Percentiles rank a stretch among this genome's conserved stretches.
These are phyloP conservation scores for Oostethus manadensis DNA, from an alignment of 2,113 vertebrate genomes.

Conservation along the genomic window DNA sequence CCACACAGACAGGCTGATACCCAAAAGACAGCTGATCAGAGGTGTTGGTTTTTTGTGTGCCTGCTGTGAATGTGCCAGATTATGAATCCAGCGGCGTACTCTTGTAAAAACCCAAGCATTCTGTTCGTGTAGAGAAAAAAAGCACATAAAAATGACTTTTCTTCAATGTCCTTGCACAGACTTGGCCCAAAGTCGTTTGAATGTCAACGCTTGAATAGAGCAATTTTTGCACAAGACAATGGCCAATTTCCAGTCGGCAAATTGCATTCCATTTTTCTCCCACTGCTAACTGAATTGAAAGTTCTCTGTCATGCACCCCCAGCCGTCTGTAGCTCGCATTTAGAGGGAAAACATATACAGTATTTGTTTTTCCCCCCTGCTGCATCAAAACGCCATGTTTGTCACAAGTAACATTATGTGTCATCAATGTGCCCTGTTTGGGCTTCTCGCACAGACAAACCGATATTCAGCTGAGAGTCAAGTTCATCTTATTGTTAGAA, in stretches of 20 bases:
- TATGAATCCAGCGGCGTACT: constrained; percentile 23
- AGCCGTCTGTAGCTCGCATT: neutral
- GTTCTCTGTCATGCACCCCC: constrained; percentile 1
- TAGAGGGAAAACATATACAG: neutral
- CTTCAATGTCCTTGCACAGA: constrained; percentile 33
- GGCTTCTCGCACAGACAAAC: too few relatives aligned
- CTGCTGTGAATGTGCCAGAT: constrained; percentile 35
- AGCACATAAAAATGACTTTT: constrained; percentile 23
- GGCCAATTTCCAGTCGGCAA: constrained; percentile 50
- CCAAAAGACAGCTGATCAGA: constrained; percentile 46
- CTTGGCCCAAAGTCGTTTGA: constrained; percentile 34
- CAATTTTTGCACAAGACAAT: constrained; percentile 58
- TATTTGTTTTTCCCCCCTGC: neutral
- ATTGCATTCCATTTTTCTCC: constrained; percentile 51
- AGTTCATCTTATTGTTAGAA: too few relatives aligned
- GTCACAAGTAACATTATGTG: too few relatives aligned
- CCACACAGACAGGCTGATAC: constrained; percentile 9
- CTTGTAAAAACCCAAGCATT: constrained; percentile 8
- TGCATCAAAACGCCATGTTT: neutral
- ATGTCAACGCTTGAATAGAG: constrained; percentile 55
- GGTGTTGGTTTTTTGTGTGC: constrained; percentile 14
- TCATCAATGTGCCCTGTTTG: too few relatives aligned
- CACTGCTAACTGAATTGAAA: constrained; percentile 38
- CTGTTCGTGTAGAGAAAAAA: neutral
- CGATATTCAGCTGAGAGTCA: neutral